phyloP scores from a whole-genome alignment of 2,888 invertebrate species.

The Pachycephus smyrnensis region DNA sequence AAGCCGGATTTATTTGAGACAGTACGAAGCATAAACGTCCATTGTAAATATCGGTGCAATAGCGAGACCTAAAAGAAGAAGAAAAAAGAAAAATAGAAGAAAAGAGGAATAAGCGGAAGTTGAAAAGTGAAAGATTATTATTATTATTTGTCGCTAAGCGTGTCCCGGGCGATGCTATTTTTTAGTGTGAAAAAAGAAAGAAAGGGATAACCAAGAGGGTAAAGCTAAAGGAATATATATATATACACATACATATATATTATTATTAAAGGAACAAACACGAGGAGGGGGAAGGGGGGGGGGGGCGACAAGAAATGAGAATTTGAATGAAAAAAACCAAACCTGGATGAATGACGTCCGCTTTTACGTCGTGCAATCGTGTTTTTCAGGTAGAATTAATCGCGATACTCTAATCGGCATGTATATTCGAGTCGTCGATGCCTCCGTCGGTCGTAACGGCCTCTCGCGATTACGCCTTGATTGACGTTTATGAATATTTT shows the following conservation, averaged over 20 bases:
- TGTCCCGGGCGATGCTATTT: constrained; percentile 36
- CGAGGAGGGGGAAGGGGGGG: background rate
- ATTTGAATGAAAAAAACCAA: background rate
- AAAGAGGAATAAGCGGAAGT: background rate
- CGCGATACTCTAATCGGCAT: constrained; percentile 13
- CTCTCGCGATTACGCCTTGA: background rate
- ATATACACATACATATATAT: constrained; percentile 9
- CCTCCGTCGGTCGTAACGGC: constrained; percentile 14
- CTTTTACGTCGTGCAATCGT: constrained; percentile 43
- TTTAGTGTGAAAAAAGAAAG: constrained; percentile 31
- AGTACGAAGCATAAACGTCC: constrained; percentile 53
- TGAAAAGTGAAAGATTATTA: background rate
- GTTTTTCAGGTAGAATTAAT: constrained; percentile 22
- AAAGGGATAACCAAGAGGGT: background rate
- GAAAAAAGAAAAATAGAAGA: background rate
- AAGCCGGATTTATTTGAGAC: constrained; percentile 42
- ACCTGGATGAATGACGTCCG: constrained; percentile 25
- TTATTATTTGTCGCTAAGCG: constrained; percentile 51
- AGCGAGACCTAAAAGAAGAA: constrained; percentile 57
- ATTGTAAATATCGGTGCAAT: constrained; percentile 65
- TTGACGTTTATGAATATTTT: background rate
- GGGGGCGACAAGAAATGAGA: background rate
- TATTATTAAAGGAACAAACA: background rate
- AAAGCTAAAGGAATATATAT: constrained; percentile 11
- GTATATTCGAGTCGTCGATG: constrained; percentile 20